phyloP scores from a whole-genome alignment of 2,797 vertebrate species.

The Meda fulgida region DNA sequence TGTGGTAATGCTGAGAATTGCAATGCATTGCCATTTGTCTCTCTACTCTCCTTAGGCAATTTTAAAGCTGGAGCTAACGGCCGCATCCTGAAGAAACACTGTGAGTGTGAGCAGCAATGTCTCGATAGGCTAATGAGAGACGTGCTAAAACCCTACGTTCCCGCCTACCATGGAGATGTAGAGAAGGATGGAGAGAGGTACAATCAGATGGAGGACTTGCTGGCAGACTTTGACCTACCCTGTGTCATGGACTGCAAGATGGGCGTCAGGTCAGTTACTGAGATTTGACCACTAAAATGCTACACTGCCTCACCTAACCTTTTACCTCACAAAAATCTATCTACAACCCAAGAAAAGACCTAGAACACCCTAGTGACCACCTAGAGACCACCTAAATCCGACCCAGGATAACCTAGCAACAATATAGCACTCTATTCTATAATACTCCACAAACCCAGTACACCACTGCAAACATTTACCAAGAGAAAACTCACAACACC shows the following conservation, averaged over 20 bases:
- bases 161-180: slow-evolving; percentile 92
- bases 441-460: background rate
- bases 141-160: slow-evolving; percentile 88
- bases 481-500: background rate
- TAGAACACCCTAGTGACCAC: background rate
- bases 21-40: background rate
- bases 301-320: background rate
- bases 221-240: slow-evolving; percentile 93
- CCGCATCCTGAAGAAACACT: slow-evolving; percentile 97
- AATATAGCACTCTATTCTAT: background rate
- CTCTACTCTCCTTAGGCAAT: slow-evolving; percentile 82
- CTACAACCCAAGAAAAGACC: background rate
- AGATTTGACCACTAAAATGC: background rate
- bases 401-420: background rate
- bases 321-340: background rate
- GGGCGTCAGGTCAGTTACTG: slow-evolving; percentile 88
- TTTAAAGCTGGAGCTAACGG: slow-evolving; percentile 96
- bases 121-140: slow-evolving; percentile 92
- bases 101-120: slow-evolving; percentile 95
- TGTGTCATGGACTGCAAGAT: slow-evolving; percentile 99
- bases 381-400: background rate
- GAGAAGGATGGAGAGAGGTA: slow-evolving; percentile 96
- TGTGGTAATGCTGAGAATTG: background rate
- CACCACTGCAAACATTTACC: background rate
- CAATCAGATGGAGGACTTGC: slow-evolving; percentile 98